Evolutionary conservation across 2,797 vertebrate species (phyloP).

Genomic region (Stomatorhinus walkeri): DNA sequence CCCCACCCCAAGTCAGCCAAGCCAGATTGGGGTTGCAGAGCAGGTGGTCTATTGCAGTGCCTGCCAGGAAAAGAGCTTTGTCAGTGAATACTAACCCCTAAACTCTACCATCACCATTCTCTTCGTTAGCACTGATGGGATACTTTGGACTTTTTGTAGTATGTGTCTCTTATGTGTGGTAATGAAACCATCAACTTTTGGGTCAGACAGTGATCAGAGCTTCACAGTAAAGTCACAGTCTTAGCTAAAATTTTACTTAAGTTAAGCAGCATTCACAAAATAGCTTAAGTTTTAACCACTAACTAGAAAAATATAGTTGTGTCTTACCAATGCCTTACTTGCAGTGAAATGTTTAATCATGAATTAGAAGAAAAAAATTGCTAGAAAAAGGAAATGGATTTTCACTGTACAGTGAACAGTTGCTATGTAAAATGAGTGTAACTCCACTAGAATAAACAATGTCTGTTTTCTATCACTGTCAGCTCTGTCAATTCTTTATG

Average conservation of each 20-base stretch:
- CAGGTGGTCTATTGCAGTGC: constrained; percentile 16
- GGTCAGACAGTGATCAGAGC: not conserved
- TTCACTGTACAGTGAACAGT: not conserved
- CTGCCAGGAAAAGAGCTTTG: constrained; percentile 18
- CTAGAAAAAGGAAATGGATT: not conserved
- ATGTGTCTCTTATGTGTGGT: not conserved
- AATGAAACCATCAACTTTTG: not conserved
- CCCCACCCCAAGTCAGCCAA: not conserved
- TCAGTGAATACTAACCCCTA: constrained; percentile 19
- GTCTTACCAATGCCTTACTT: not conserved
- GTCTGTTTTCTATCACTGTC: not conserved
- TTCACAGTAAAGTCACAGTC: not conserved
- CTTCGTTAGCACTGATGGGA: not conserved
- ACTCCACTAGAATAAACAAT: not conserved
- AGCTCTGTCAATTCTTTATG: not conserved
- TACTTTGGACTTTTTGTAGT: constrained; percentile 5
- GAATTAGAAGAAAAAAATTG: constrained; percentile 25
- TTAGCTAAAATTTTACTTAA: not conserved
- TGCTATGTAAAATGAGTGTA: not conserved
- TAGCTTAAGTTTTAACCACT: not conserved
- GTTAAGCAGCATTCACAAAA: not conserved
- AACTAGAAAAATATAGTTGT: not conserved
- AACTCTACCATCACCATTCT: constrained; percentile 3
- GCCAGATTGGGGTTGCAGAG: not conserved
- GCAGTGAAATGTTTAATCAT: constrained; percentile 30